Evolutionary conservation across 2,113 vertebrate species (phyloP), one percentile per base, ranked within the genome.

Genomic region (Cyprinodon variegatus): DNA sequence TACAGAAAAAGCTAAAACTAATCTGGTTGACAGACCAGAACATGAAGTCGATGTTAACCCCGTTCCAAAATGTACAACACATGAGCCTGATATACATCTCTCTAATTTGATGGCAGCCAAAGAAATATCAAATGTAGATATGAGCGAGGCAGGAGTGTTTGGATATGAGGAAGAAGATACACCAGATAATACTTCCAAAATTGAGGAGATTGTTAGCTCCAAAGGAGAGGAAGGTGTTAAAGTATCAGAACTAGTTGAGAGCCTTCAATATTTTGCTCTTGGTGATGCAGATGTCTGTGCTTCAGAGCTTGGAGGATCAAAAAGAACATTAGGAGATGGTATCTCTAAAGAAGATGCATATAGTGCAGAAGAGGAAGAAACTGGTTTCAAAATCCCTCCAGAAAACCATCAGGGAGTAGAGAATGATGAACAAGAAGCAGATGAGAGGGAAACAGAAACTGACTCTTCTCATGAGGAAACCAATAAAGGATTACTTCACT

Each of bases 201-300:
- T 83, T 13, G 8, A 78, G 4, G 59, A 89, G 20, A 59, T 20
- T 36, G 9, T 14, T 38, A 62, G 64, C 8, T 46, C 60, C 9
- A 68, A 69, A 41, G 65, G 0, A 76, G 81, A 86, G 39, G 38
- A 69, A 13, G 43, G 63, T 10, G 48, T 36, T 57, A 46, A 77
- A 50, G n/a, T 13, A 76, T 78, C 59, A 79, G 46, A 86, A 20
- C 22, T 60, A 61, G 67, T 29, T 3, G 73, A 74, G 36, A 64
- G 61, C 39, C 6, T 39, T 64, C 41, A 40, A 3, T 68, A 78
- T 72, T 60, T 80, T 65, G 82, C 67, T 22, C 50, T 71, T 1
- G 69, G 79, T 61, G 70, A 86, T 74, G 48, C 85, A 22, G 53
- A 84, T 59, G 73, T 84, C 11, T 82, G 83, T 63, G 85, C 83